Evolutionary conservation across 1,140 invertebrate species (phyloP), one percentile per base, ranked within the genome.

Genomic region (Eupeodes corollae): DNA sequence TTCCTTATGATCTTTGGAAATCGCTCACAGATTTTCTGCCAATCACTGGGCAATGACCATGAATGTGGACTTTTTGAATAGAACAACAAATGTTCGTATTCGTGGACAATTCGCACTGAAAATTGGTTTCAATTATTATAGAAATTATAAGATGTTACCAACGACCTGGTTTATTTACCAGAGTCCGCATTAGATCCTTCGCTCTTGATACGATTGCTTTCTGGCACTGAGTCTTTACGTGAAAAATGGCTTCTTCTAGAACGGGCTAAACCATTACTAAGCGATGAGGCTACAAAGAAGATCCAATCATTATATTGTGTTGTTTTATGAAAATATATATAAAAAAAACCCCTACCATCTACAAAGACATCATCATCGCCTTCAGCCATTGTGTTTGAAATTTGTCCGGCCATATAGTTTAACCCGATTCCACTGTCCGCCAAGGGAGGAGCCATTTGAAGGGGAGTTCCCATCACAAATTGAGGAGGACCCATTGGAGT

Each of bases 201-300:
- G 42, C 38, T 51, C 37, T 51, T 51, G 11, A 38, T 41, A 44
- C 49, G 49, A 26, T 15, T 47, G 40, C 37, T 30, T 51, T 68
- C 66, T 3, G 65, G 60, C 11, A 61, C 65, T 5, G 61, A 65
- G 44, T 68, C 66, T 46, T 68, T 68, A 32, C 63, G 63, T 6
- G 66, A 68, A 42, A 68, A 68, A 48, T 68, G 66, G 50, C 65
- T 68, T 44, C 66, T 60, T n/a, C 66, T 56, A 1, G 66, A 68
- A 33, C 66, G 53, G 15, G 63, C 56, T 35, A 68, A 44, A 1
- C 66, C 65, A 53, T 68, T 51, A 5, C 34, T 57, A 37, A 58
- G 63, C 35, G 52, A 56, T 42, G 51, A 11, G 16, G 43, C 31
- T 30, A 38, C 18, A 30, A 5, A 26, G 8, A 26, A 5, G 21